Evolutionary conservation across 2,797 vertebrate genomes (phyloP).

Genomic region (Megaceryle alcyon): DNA sequence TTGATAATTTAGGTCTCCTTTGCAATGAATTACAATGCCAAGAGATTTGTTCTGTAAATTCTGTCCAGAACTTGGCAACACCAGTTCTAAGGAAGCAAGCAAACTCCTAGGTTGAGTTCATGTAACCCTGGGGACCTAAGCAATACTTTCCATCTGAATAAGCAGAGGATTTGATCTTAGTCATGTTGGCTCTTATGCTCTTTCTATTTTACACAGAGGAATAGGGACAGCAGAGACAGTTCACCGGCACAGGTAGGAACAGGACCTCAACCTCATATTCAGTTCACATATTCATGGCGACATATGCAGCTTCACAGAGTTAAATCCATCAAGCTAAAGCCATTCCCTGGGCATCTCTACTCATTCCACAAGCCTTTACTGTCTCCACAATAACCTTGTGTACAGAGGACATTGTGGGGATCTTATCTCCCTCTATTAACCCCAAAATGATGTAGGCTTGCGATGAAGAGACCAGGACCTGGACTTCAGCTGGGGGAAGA

Average conservation of each 20-base stretch:
- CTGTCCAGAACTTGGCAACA: conserved; percentile 56
- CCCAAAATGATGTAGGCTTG: background rate
- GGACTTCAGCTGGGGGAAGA: background rate
- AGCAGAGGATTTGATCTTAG: background rate
- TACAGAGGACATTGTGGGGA: background rate
- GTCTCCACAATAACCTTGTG: background rate
- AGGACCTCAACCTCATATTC: background rate
- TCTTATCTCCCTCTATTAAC: background rate
- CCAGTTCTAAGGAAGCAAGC: background rate
- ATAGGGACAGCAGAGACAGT: background rate
- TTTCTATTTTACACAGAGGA: background rate
- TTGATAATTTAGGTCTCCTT: conserved; percentile 53
- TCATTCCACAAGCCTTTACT: background rate
- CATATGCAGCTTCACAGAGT: background rate
- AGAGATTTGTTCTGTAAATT: conserved; percentile 61
- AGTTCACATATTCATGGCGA: background rate
- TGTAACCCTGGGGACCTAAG: background rate
- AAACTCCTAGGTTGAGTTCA: conserved; percentile 11
- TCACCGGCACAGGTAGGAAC: background rate
- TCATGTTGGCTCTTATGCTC: background rate
- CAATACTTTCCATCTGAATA: conserved; percentile 50
- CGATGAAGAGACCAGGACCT: background rate
- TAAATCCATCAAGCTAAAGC: background rate
- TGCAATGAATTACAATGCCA: conserved; percentile 49
- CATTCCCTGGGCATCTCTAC: background rate